Base-by-base conservation (phyloP, 2,113 vertebrate species). In the Callaeas wilsoni region DNA sequence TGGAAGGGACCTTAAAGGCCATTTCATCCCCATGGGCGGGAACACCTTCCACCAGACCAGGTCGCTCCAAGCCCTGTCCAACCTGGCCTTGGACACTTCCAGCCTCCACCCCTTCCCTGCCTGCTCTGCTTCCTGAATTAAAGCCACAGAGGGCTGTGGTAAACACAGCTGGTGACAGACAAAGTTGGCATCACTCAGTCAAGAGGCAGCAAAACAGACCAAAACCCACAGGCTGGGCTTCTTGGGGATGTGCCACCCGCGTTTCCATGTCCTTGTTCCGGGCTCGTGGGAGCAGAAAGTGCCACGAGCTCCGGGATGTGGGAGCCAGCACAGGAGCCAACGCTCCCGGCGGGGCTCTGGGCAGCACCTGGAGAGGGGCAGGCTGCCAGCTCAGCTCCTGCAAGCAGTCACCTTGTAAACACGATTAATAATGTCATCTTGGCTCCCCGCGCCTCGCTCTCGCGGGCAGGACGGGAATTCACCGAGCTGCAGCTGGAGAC, bases 381-480 rank as follows among this genome's bases (percentile, higher is more conserved):
- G 9, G 83, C 89, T 79, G 91, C 91, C 85, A 90, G 82, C 50
- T 63, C 85, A 50, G 88, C 94, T 91, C 81, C 77, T 30, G 60
- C 69, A 53, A 4, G 49, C 93, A 47, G 80, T 69, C 95, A 95
- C 95, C 96, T 83, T 93, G 82, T 75, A 85, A 93, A 89, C 10
- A 2, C 62, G 2, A 47, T 79, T 35, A 68, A 70, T 21, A 93
- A 90, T 5, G 67, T 64, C 94, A 96, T 4, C 79, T 5, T 17
- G 1, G 85, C 93, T 59, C 26, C 78, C 70, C 10, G 3, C 71
- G 37, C 86, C 57, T 53, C 37, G 6, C 33, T 44, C 37, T 7
- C 2, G 0, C 22, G 0, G 83, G 89, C 77, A 29, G 62, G 22
- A 84, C n/a, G 17, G 57, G 90, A 69, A 83, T 2, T 20, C 10